Conservation (phyloP, 2,113 vertebrate genomes). For the Tragelaphus strepsiceros region DNA sequence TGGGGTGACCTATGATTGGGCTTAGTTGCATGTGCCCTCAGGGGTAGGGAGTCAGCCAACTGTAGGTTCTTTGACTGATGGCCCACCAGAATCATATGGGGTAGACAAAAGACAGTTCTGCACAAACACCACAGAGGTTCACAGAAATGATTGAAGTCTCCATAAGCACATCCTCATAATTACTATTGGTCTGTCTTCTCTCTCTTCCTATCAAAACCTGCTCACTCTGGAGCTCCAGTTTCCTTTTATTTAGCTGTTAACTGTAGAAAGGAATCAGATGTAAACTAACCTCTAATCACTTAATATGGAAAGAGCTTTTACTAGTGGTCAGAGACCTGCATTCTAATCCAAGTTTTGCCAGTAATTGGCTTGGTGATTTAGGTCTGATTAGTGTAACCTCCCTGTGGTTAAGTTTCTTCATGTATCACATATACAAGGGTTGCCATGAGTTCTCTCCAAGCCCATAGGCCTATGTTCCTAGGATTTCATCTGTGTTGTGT, state of each 20-base stretch:
- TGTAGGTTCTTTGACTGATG: background rate
- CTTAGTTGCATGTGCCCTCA: background rate
- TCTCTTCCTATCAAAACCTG: background rate
- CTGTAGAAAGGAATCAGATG: background rate
- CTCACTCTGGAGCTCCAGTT: background rate
- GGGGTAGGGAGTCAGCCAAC: fast-evolving
- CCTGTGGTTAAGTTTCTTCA: background rate
- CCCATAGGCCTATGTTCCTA: background rate
- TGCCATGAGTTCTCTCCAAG: background rate
- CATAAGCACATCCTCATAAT: background rate
- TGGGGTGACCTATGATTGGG: background rate
- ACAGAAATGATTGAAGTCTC: background rate
- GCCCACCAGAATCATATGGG: background rate
- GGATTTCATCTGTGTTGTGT: background rate
- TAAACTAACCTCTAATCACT: background rate
- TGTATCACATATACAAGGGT: background rate
- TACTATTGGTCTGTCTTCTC: background rate
- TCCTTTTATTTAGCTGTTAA: background rate
- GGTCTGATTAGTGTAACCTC: background rate
- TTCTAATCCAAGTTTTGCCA: background rate
- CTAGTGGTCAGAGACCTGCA: background rate
- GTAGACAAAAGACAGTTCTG: background rate
- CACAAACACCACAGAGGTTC: background rate
- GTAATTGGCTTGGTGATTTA: background rate
- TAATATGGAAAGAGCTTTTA: background rate